Base-by-base conservation (phyloP, 64 coral and sea anemone species). In the Stylophora pistillata region DNA sequence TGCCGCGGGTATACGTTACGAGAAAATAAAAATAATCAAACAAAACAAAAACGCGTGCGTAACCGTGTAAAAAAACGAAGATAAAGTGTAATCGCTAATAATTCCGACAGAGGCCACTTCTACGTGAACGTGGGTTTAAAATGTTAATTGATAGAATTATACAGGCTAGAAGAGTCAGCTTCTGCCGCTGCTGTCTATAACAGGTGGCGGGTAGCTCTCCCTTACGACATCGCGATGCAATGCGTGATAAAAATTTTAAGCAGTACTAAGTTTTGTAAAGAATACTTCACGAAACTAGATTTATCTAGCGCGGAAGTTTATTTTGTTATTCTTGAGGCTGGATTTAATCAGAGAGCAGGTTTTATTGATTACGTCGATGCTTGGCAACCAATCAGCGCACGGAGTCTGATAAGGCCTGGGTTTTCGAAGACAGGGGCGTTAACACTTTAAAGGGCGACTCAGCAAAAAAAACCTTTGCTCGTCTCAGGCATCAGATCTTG, bases 261-360 rank as follows among this genome's bases (percentile, higher is more conserved):
- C 26, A 21, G 13, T 68, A 9, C 64, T 25, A 25, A 68, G 4
- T 68, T 11, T 28, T 25, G 64, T n/a, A 68, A 68, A 68, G 64
- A 68, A 68, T 0, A 68, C 63, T 68, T 61, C 57, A 17, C 55
- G 16, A 79, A 32, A 30, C 12, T 17, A 59, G 77, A 28, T 16
- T 79, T 79, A 79, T 61, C 56, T 79, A 15, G 55, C 31, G 16
- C 77, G 77, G 77, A 79, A 79, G 77, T 79, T 55, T 2, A 79
- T 79, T 30, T 13, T 28, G n/a, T 27, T 34, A 20, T 79, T 79
- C 77, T 55, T 52, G 5, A 66, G 0, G 21, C 9, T n/a, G 13
- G 56, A 55, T 56, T 55, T 78, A 77, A 77, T 56, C 3, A 77
- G 52, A 55, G 52, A 56, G 47, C 21, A 25, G 3, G 14, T 28